Evolutionary conservation across 2,113 vertebrate genomes (phyloP).

Genomic region (Illadopsis cleaveri): DNA sequence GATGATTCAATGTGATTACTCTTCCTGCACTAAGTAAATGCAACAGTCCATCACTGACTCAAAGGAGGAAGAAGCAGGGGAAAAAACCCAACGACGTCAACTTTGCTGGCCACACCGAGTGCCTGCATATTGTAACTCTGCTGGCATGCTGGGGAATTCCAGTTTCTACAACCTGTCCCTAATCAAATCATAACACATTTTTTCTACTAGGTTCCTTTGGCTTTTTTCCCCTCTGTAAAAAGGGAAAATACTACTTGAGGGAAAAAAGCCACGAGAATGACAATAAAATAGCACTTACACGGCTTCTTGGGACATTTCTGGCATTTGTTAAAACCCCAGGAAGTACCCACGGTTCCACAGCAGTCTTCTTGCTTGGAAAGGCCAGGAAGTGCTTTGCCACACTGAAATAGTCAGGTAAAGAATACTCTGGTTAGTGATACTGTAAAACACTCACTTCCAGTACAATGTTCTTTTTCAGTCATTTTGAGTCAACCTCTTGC

Average conservation of each 20-base stretch:
- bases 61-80: neutral
- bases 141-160: neutral
- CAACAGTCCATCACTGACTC: neutral
- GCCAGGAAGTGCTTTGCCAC: conserved; percentile 95
- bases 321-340: conserved; percentile 98
- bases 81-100: neutral
- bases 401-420: conserved; percentile 78
- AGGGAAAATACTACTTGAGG: neutral
- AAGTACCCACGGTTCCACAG: conserved; percentile 93
- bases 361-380: conserved; percentile 97
- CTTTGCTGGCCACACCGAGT: neutral
- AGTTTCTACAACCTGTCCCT: neutral
- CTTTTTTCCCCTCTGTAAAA: neutral
- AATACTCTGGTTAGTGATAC: conserved; percentile 50
- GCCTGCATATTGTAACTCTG: neutral
- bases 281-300: conserved; percentile 77
- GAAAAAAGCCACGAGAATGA: neutral
- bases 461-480: neutral
- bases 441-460: neutral
- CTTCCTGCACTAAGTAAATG: neutral
- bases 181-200: neutral
- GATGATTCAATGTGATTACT: conserved; percentile 20
- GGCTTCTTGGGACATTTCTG: conserved; percentile 94
- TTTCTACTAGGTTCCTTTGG: neutral
- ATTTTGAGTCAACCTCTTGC: neutral